phyloP scores from a whole-genome alignment of 1,140 invertebrate genomes.

The Lepidurus arcticus region DNA sequence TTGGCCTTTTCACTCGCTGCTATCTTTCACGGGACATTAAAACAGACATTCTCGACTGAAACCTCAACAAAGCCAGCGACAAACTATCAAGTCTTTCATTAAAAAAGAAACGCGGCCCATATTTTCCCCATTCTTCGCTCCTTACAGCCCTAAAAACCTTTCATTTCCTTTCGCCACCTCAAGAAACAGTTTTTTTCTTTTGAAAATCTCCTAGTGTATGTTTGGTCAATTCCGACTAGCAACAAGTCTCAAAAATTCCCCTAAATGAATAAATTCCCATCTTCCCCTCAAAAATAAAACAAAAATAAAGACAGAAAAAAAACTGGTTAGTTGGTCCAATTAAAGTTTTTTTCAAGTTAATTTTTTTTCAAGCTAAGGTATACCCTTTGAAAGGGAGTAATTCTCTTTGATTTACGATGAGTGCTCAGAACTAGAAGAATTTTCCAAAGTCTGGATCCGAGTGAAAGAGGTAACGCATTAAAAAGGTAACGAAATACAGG shows the following conservation, averaged over 20 bases:
- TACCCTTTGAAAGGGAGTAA: background rate
- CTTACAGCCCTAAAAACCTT: background rate
- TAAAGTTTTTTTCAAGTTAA: slow-evolving; percentile 4
- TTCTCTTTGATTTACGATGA: slow-evolving; percentile 19
- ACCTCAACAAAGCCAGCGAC: slow-evolving; percentile 13
- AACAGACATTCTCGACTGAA: background rate
- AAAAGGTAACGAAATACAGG: slow-evolving; percentile 19
- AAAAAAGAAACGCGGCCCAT: slow-evolving; percentile 8
- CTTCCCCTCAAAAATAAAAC: background rate
- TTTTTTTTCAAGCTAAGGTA: background rate
- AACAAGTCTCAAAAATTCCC: background rate
- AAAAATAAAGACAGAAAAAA: background rate
- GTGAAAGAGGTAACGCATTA: slow-evolving; percentile 23
- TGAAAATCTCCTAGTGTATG: background rate
- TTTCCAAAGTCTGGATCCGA: background rate
- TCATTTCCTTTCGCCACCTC: background rate
- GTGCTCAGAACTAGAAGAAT: background rate
- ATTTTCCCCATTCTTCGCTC: background rate
- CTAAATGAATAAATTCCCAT: background rate
- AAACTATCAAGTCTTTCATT: slow-evolving; percentile 11
- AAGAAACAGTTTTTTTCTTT: background rate
- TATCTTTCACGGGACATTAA: slow-evolving; percentile 16
- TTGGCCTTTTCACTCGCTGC: slow-evolving; percentile 12
- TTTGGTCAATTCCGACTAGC: background rate
- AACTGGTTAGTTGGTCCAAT: slow-evolving; percentile 9